A percentile compares a stretch with the other conserved stretches of the same genome.
Conservation (phyloP, 2,888 invertebrate species). For the Hypolimnas misippus region DNA sequence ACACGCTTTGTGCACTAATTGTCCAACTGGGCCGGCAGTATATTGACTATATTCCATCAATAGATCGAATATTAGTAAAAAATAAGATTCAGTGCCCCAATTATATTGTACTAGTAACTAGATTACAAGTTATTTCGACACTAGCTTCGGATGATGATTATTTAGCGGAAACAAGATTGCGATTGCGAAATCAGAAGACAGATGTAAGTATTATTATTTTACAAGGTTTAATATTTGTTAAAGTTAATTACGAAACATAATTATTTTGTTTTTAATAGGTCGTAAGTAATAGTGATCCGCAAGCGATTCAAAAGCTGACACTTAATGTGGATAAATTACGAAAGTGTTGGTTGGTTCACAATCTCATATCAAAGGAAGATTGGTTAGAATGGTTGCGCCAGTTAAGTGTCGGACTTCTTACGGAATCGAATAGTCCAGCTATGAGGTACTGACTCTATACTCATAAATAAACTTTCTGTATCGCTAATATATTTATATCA, state of each 20-base stretch:
- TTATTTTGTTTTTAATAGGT: slow-evolving; percentile 54
- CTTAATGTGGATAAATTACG: slow-evolving; percentile 92
- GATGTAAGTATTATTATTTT: slow-evolving; percentile 81
- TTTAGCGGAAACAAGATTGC: slow-evolving; percentile 85
- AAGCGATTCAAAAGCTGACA: slow-evolving; percentile 90
- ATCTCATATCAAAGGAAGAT: slow-evolving; percentile 97
- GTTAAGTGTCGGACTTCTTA: slow-evolving; percentile 94
- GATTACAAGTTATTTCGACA: slow-evolving; percentile 89
- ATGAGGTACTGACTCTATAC: slow-evolving; percentile 79
- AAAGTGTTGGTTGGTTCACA: slow-evolving; percentile 93
- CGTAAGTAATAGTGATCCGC: slow-evolving; percentile 68
- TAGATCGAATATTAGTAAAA: slow-evolving; percentile 92
- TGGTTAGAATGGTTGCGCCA: slow-evolving; percentile 98
- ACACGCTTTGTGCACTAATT: slow-evolving; percentile 94
- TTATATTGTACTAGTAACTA: slow-evolving; percentile 92
- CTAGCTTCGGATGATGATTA: slow-evolving; percentile 91
- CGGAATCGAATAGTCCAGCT: slow-evolving; percentile 97
- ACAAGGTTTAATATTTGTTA: too few species aligned
- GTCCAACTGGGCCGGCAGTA: slow-evolving; percentile 96
- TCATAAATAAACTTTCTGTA: background rate
- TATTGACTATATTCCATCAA: slow-evolving; percentile 95
- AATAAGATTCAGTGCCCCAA: slow-evolving; percentile 90
- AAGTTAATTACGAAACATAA: background rate
- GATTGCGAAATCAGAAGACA: slow-evolving; percentile 87
- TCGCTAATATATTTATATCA: background rate